phyloP scores from a whole-genome alignment of 2,113 vertebrate species.

The Laterallus jamaicensis region DNA sequence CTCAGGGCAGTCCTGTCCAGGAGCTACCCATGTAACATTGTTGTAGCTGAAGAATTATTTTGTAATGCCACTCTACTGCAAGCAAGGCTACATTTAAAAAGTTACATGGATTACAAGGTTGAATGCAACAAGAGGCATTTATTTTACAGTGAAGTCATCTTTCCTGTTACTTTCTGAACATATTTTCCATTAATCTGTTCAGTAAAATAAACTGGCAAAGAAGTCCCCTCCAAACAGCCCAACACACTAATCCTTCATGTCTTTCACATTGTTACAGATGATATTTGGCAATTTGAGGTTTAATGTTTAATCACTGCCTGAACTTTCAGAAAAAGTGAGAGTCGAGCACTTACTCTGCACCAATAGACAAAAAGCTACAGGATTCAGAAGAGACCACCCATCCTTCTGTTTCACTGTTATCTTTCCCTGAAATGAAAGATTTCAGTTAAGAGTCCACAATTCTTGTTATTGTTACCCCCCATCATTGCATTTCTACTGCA shows the following conservation, averaged over 20 bases:
- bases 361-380: slow-evolving; percentile 98
- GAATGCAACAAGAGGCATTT: background rate
- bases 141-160: background rate
- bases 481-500: background rate
- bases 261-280: background rate
- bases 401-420: slow-evolving; percentile 88
- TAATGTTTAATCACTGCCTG: background rate
- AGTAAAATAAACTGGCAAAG: background rate
- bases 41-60: background rate
- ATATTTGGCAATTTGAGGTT: background rate
- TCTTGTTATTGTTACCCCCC: background rate
- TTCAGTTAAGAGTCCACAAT: background rate
- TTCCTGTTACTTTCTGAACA: background rate
- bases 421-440: slow-evolving; percentile 73
- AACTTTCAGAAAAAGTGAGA: background rate
- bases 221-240: background rate
- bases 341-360: slow-evolving; percentile 85
- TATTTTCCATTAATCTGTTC: background rate
- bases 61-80: background rate
- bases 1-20: background rate
- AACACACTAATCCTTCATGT: background rate
- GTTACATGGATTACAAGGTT: background rate
- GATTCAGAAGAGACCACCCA: slow-evolving; percentile 99
- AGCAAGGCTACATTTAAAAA: background rate
- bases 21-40: background rate